Evolutionary conservation across 64 coral and sea anemone species (phyloP).

Genomic region (Montipora sp.): DNA sequence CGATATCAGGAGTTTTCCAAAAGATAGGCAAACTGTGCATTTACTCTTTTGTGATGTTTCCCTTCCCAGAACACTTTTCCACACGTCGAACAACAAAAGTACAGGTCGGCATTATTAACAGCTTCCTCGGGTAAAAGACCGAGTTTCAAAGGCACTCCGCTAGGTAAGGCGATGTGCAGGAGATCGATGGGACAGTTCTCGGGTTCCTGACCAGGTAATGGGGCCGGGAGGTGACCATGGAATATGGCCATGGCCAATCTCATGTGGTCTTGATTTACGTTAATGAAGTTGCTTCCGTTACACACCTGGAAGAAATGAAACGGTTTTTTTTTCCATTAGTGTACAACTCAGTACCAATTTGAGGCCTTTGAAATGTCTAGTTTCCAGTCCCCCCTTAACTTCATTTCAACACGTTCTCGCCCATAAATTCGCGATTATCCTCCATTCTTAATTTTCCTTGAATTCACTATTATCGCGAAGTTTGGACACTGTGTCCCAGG

Average conservation of each 20-base stretch:
- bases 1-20: constrained; percentile 42
- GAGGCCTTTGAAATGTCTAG: too few species aligned
- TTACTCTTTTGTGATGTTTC: constrained; percentile 77
- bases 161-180: constrained; percentile 54
- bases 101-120: constrained; percentile 59
- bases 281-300: constrained; percentile 79
- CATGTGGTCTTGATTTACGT: constrained; percentile 77
- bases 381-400: too few species aligned
- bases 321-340: background rate
- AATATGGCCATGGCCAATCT: constrained; percentile 65
- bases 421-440: too few species aligned
- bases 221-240: constrained; percentile 7
- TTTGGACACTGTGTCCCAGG: too few species aligned
- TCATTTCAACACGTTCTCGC: too few species aligned
- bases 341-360: too few species aligned
- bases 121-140: constrained; percentile 64
- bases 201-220: constrained; percentile 32
- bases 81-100: constrained; percentile 81
- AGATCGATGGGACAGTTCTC: constrained; percentile 65
- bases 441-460: too few species aligned
- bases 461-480: too few species aligned
- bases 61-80: constrained; percentile 99
- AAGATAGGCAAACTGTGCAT: constrained; percentile 84
- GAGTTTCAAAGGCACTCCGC: constrained; percentile 80
- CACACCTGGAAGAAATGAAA: constrained; percentile 68